Base-by-base conservation (phyloP, 1,140 invertebrate species). In the Physella acuta region DNA sequence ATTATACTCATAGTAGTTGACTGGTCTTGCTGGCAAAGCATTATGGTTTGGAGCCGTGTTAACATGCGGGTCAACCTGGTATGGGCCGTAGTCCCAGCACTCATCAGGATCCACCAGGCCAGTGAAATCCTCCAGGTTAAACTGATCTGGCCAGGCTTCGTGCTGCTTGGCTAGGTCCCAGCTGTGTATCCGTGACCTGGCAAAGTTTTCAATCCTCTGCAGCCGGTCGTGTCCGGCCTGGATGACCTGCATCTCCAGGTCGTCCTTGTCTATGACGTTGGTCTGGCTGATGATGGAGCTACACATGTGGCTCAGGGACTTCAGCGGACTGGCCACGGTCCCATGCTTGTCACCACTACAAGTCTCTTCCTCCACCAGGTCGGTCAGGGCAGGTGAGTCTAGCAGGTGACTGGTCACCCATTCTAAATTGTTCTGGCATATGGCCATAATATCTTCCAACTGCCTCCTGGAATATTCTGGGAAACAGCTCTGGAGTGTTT, bases 401-500 rank as follows among this genome's bases (percentile, higher is more conserved):
- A 68, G 28, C 56, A 68, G 37, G 30, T 68, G 36, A 55, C 31
- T 59, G 16, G 55, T 68, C n/a, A 68, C 66, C 66, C 66, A 68
- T 39, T 68, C 66, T 8, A 68, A 16, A 28, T 68, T 33, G 37
- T 68, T 68, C 1, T 68, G 66, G 37, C 56, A 68, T 8, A 68
- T 33, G n/a, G 36, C 56, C 66, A 68, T 58, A 28, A 37, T 36
- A 17, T 58, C 55, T 28, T 68, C 66, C 36, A 68, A 28, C 24
- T 68, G 55, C n/a, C 36, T 37, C n/a, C 39, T 44, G 4, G 66
- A 68, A 49, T 68, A 68, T 33, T 68, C 66, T 49, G 66, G 66
- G 28, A 68, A 68, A 60, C 66, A 68, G 24, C 8, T 59, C 56
- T 68, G 66, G 8, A 68, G 28, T 30, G 66, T 68, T n/a, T 68